Evolutionary conservation across 1,140 invertebrate species (phyloP).

Genomic region (Odontomachus brunneus): DNA sequence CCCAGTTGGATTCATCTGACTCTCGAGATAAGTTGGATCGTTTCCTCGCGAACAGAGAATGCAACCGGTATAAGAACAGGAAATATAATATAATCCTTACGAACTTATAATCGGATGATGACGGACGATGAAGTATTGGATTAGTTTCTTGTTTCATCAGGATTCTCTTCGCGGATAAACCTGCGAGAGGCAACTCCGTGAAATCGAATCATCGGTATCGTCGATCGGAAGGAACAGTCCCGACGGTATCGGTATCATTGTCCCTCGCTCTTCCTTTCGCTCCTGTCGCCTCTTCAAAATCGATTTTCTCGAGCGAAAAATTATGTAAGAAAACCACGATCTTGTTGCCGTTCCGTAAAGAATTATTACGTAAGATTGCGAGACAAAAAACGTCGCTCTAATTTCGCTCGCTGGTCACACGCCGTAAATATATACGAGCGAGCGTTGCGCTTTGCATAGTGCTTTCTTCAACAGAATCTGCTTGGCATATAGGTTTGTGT

Average conservation of each 20-base stretch:
- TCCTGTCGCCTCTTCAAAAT: neutral
- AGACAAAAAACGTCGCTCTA: no score
- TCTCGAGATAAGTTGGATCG: neutral
- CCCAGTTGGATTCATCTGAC: neutral
- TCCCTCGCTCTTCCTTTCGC: neutral
- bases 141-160: neutral
- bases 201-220: neutral
- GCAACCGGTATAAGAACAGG: neutral
- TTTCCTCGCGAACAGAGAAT: neutral
- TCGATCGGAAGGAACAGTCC: neutral
- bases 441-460: no score
- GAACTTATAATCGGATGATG: conserved; percentile 2
- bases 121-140: neutral
- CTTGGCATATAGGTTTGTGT: no score
- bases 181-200: neutral
- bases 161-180: neutral
- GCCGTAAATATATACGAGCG: no score
- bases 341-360: no score
- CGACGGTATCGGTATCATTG: neutral
- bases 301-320: no score
- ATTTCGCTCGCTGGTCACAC: no score
- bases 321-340: no score
- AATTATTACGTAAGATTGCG: no score
- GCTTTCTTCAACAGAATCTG: no score
- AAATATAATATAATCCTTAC: neutral